These are phyloP conservation scores for Drosophila parvula DNA, from an alignment of 1,140 invertebrate genomes.

Conservation along the genomic window DNA sequence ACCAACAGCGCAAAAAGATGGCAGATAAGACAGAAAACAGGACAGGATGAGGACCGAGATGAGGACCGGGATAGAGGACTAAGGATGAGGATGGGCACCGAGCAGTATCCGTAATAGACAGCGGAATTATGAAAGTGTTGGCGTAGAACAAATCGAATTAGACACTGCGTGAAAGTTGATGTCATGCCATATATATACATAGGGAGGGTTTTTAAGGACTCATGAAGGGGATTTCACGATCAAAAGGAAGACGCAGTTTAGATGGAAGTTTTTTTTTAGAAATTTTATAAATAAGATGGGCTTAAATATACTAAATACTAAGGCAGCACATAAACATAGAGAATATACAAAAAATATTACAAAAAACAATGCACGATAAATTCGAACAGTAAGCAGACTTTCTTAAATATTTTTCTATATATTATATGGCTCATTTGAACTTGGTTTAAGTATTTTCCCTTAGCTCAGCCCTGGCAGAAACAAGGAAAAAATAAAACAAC, in stretches of 20 bases:
- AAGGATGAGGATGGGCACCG: slow-evolving; percentile 10
- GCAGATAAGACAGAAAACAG: slow-evolving; percentile 70
- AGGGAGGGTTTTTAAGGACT: slow-evolving; percentile 13
- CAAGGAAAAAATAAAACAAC: slow-evolving; percentile 18
- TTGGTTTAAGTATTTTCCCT: background rate
- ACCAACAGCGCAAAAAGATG: slow-evolving; percentile 64
- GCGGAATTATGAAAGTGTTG: slow-evolving; percentile 81
- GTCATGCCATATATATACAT: slow-evolving; percentile 42
- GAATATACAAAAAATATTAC: background rate
- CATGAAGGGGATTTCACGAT: background rate
- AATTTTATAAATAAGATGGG: background rate
- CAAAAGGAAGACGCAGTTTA: background rate
- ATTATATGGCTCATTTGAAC: background rate
- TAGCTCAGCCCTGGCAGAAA: background rate
- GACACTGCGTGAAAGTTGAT: slow-evolving; percentile 71
- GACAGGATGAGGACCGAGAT: slow-evolving; percentile 33
- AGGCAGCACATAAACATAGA: too few relatives aligned
- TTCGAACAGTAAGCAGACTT: too few relatives aligned
- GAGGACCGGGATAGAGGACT: slow-evolving; percentile 19
- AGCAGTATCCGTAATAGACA: slow-evolving; percentile 64
- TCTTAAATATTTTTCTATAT: background rate
- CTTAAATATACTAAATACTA: too few relatives aligned
- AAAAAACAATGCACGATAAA: background rate
- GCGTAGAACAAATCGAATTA: slow-evolving; percentile 82
- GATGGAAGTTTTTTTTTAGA: background rate